Percentiles rank a stretch among this genome's conserved stretches.
These are phyloP conservation scores for Anhinga rufa DNA, from an alignment of 2,113 vertebrate species.

Conservation along the genomic window DNA sequence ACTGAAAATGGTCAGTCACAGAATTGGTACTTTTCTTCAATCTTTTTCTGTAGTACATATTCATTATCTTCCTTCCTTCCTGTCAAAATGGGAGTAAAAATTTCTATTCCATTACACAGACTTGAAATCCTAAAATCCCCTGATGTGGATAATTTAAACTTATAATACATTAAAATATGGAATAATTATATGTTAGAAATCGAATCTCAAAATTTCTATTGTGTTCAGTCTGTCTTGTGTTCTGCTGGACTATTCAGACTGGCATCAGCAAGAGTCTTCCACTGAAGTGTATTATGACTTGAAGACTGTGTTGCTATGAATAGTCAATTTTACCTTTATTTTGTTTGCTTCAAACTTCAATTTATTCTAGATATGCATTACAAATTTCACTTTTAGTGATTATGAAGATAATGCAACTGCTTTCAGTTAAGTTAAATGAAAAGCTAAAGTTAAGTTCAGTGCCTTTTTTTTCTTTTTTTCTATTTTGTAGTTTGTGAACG, in stretches of 20 bases:
- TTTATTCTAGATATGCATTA: neutral
- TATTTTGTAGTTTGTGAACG: slow-evolving; percentile 7
- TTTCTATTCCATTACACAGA: neutral
- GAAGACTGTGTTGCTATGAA: neutral
- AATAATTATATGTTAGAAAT: slow-evolving; percentile 3
- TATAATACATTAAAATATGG: neutral
- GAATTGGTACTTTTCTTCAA: neutral
- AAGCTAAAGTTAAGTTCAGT: neutral
- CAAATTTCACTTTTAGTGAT: neutral
- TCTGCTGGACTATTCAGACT: neutral
- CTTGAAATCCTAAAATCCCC: neutral
- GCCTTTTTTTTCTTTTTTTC: neutral
- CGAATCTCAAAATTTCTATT: neutral
- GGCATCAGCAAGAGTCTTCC: neutral
- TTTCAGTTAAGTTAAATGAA: neutral
- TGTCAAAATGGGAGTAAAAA: slow-evolving; percentile 14
- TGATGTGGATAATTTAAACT: neutral
- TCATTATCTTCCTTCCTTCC: neutral
- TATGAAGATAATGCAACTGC: neutral
- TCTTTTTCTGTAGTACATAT: neutral
- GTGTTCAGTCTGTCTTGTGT: neutral
- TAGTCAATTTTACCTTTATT: slow-evolving; percentile 4
- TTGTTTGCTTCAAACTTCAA: slow-evolving; percentile 41
- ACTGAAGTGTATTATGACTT: neutral
- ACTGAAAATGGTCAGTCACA: slow-evolving; percentile 9